Conservation (phyloP, 2,797 vertebrate genomes). For the Hippoglossus hippoglossus region DNA sequence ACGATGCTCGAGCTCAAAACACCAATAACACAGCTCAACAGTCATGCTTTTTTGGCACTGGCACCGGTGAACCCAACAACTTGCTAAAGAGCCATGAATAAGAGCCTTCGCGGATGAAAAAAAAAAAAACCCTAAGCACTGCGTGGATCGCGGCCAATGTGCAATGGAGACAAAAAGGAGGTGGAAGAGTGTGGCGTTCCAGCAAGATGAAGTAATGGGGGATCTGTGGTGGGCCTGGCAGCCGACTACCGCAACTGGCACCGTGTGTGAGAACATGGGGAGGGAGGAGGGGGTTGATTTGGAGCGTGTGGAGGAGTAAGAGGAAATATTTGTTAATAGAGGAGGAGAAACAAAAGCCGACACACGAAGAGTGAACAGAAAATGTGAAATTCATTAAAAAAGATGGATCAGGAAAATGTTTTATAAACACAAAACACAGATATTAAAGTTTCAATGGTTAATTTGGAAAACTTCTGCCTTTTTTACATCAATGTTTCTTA, state of each 20-base stretch:
- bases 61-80: constrained; percentile 27
- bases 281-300: constrained; percentile 5
- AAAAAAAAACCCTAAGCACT: constrained; percentile 12
- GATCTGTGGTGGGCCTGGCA: constrained; percentile 57
- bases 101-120: constrained; percentile 40
- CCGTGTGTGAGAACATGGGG: constrained; percentile 64
- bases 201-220: constrained; percentile 70
- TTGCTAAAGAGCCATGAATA: constrained; percentile 49
- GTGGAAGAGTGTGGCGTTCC: constrained; percentile 54
- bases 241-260: constrained; percentile 53
- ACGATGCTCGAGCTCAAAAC: not conserved
- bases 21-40: not conserved
- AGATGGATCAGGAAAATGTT: too few relatives aligned
- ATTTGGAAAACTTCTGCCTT: too few relatives aligned
- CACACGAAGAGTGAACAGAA: too few relatives aligned
- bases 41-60: constrained; percentile 24
- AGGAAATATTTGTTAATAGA: constrained; percentile 28
- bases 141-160: constrained; percentile 49
- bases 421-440: too few relatives aligned
- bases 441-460: too few relatives aligned
- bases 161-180: constrained; percentile 58
- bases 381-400: too few relatives aligned
- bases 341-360: too few relatives aligned
- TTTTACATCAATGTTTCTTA: too few relatives aligned
- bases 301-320: constrained; percentile 6